Conservation (phyloP, 2,113 vertebrate species). For the Urocynchramus pylzowi region DNA sequence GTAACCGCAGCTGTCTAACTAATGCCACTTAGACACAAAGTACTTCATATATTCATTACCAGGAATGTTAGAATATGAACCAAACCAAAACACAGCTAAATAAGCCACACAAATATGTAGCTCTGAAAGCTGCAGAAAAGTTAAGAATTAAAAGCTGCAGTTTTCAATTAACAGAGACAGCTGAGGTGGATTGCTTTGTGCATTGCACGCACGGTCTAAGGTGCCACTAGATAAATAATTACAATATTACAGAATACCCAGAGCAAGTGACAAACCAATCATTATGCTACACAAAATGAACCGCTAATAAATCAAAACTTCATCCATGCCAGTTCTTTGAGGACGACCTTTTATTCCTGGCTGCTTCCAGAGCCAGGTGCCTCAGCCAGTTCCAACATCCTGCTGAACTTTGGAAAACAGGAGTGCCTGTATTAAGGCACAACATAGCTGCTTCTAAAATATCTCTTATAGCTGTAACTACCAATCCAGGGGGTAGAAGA, state of each 20-base stretch:
- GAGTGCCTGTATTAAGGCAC: neutral
- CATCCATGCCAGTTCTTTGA: neutral
- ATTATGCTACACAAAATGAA: neutral
- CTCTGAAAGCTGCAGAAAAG: neutral
- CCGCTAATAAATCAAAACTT: neutral
- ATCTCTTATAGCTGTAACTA: accelerated
- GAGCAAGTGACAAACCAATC: neutral
- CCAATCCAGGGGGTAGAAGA: accelerated
- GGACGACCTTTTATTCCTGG: neutral
- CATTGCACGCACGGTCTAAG: neutral
- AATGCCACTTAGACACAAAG: neutral
- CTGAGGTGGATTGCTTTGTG: neutral
- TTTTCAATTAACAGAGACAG: neutral
- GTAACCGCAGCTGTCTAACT: conserved; percentile 21
- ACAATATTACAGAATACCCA: neutral
- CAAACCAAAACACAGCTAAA: neutral
- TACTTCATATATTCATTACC: neutral
- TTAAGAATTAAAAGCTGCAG: neutral
- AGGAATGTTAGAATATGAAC: neutral
- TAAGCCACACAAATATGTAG: neutral
- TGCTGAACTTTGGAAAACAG: neutral
- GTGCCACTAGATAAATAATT: neutral
- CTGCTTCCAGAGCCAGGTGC: neutral
- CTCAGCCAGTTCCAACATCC: neutral
- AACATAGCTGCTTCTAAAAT: neutral